phyloP scores from a whole-genome alignment of 1,140 invertebrate genomes.

The Lycorma delicatula region DNA sequence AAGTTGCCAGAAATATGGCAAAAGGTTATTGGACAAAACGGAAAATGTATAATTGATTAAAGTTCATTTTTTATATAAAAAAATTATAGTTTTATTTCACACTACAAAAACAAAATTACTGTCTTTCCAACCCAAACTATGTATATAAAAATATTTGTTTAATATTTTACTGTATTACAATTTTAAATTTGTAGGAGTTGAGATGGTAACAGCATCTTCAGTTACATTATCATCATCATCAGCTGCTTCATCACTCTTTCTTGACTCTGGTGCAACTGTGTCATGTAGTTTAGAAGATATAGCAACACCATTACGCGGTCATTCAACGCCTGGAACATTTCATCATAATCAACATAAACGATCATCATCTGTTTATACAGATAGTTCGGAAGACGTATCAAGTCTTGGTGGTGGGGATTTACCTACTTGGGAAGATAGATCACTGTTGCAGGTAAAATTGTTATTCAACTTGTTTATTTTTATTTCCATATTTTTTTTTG shows the following conservation, averaged over 20 bases:
- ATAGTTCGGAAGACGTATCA: slow-evolving; percentile 76
- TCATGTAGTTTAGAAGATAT: slow-evolving; percentile 22
- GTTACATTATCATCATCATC: slow-evolving; percentile 46
- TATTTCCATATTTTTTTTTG: too few relatives aligned
- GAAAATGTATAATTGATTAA: too few relatives aligned
- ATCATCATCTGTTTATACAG: slow-evolving; percentile 74
- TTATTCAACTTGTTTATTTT: too few relatives aligned
- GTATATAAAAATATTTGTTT: neutral
- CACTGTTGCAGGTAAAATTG: slow-evolving; percentile 45
- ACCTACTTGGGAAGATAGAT: slow-evolving; percentile 53
- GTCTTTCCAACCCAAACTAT: too few relatives aligned
- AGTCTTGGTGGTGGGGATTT: slow-evolving; percentile 65
- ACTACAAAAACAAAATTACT: too few relatives aligned
- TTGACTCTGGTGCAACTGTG: slow-evolving; percentile 31
- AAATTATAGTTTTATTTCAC: too few relatives aligned
- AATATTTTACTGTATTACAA: neutral
- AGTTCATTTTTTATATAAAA: too few relatives aligned
- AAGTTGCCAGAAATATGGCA: too few relatives aligned
- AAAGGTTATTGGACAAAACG: too few relatives aligned
- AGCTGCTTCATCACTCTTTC: slow-evolving; percentile 49
- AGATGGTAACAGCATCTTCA: slow-evolving; percentile 30
- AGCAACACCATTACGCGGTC: slow-evolving; percentile 17
- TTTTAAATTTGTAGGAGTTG: slow-evolving; percentile 16
- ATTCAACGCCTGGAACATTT: neutral
- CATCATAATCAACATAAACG: slow-evolving; percentile 29